A percentile compares a stretch with the other conserved stretches of the same genome.
Evolutionary conservation across 2,797 vertebrate species (phyloP).

Genomic region (Lacerta agilis): DNA sequence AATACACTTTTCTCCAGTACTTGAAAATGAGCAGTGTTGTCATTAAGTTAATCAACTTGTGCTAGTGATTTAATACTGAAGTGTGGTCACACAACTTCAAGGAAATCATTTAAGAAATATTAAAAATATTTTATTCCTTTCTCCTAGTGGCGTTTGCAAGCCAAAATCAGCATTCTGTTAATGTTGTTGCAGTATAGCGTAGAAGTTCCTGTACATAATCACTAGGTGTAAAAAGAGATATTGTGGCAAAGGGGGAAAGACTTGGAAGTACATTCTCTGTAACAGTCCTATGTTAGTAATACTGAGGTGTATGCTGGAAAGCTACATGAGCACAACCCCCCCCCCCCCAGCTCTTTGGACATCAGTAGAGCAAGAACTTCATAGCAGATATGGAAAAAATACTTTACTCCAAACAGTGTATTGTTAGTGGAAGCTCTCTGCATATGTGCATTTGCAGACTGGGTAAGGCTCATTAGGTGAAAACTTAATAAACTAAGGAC

Average conservation of each 20-base stretch:
- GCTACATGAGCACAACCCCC: background rate
- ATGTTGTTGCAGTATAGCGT: background rate
- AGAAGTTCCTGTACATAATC: background rate
- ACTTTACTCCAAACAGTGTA: background rate
- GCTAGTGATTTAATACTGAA: background rate
- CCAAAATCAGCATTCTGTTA: background rate
- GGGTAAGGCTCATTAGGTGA: background rate
- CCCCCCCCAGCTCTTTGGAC: background rate
- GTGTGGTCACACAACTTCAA: background rate
- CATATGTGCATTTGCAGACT: background rate
- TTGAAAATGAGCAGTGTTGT: background rate
- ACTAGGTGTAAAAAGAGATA: background rate
- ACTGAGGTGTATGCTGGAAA: conserved; percentile 1
- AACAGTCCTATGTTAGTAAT: background rate
- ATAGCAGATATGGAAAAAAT: no score
- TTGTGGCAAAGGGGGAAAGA: background rate
- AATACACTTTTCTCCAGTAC: background rate
- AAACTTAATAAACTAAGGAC: background rate
- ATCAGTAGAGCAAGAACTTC: background rate
- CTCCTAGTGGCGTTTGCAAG: background rate
- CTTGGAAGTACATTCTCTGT: background rate
- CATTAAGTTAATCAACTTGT: background rate
- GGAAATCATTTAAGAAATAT: background rate
- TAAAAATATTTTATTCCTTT: background rate
- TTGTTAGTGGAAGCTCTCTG: background rate